Percentiles rank a stretch among this genome's conserved stretches.
Conservation (phyloP, 2,888 invertebrate genomes). For the Auanema sp. region DNA sequence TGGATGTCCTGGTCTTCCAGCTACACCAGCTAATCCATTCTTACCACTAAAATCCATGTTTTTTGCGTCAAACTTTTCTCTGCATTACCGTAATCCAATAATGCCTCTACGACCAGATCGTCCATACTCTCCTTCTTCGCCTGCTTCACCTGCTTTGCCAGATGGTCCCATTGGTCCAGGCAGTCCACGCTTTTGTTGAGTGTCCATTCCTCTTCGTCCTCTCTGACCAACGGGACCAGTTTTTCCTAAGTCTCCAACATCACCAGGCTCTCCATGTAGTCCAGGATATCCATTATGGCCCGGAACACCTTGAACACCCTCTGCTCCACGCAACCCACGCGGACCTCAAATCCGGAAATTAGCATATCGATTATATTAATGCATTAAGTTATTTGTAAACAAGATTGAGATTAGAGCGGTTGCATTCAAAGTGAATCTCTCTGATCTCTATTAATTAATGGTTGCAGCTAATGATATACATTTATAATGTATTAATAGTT, state of each 20-base stretch:
- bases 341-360: slow-evolving; percentile 22
- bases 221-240: slow-evolving; percentile 24
- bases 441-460: no score
- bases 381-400: slow-evolving; percentile 5
- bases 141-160: slow-evolving; percentile 23
- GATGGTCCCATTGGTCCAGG: slow-evolving; percentile 27
- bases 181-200: slow-evolving; percentile 29
- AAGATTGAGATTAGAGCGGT: not conserved
- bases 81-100: not conserved
- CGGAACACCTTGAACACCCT: slow-evolving; percentile 27
- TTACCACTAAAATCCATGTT: not conserved
- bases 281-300: slow-evolving; percentile 41
- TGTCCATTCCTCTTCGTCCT: slow-evolving; percentile 36
- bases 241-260: slow-evolving; percentile 23
- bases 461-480: no score
- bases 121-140: slow-evolving; percentile 28
- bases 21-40: slow-evolving; percentile 25
- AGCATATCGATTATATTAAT: slow-evolving; percentile 2
- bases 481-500: no score
- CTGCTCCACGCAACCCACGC: slow-evolving; percentile 32
- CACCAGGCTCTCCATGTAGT: slow-evolving; percentile 31
- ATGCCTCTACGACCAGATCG: slow-evolving; percentile 7
- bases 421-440: not conserved
- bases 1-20: slow-evolving; percentile 23
- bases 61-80: not conserved